Percentiles rank a stretch among this genome's conserved stretches.
Evolutionary conservation across 1,140 invertebrate genomes (phyloP).

Genomic region (Drosophila arizonae): DNA sequence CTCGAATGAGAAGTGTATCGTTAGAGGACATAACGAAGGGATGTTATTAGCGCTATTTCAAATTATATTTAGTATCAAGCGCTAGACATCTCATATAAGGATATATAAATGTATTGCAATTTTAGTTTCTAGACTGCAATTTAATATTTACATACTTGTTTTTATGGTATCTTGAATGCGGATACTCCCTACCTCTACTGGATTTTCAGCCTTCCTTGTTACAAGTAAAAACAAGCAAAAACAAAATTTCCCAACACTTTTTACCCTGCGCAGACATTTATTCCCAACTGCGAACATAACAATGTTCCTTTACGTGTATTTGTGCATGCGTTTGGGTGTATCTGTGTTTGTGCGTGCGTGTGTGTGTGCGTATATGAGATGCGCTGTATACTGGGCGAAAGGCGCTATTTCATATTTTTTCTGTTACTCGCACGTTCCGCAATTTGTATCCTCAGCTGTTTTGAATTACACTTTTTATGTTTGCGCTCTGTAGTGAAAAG

Average conservation of each 20-base stretch:
- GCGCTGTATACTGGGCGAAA: conserved; percentile 3
- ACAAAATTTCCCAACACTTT: conserved; percentile 23
- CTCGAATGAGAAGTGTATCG: no score
- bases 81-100: no score
- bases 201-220: conserved; percentile 1
- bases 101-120: no score
- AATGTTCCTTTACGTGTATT: neutral
- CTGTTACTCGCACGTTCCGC: conserved; percentile 57
- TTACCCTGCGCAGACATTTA: conserved; percentile 25
- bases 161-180: neutral
- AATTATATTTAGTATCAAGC: no score
- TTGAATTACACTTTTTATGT: conserved; percentile 70
- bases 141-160: neutral
- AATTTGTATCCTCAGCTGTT: conserved; percentile 64
- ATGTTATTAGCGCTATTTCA: no score
- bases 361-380: neutral
- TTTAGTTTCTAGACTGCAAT: neutral
- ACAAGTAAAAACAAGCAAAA: conserved; percentile 20
- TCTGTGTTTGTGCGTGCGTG: neutral
- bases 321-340: neutral
- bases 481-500: conserved; percentile 43
- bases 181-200: neutral
- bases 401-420: conserved; percentile 57
- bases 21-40: no score
- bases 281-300: conserved; percentile 10